These are phyloP conservation scores for Pygoscelis adeliae DNA, from an alignment of 2,113 vertebrate genomes.

Conservation along the genomic window DNA sequence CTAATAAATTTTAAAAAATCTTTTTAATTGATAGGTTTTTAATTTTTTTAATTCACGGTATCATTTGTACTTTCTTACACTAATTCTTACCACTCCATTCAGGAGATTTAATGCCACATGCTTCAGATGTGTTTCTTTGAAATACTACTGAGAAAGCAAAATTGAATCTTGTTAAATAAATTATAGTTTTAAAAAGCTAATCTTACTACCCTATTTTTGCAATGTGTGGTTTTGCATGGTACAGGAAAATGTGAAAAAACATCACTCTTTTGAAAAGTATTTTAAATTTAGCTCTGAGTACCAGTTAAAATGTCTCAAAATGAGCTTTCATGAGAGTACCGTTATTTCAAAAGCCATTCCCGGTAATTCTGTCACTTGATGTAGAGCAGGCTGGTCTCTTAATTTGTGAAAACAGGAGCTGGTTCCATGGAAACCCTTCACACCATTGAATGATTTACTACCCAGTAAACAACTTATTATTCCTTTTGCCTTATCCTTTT, in stretches of 20 bases:
- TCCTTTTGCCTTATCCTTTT: not conserved
- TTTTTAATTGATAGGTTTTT: not conserved
- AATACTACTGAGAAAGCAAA: not conserved
- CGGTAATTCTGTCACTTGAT: not conserved
- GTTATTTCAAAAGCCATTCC: constrained; percentile 25
- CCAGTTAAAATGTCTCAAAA: not conserved
- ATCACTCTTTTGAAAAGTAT: not conserved
- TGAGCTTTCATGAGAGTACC: not conserved
- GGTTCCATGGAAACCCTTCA: constrained; percentile 23
- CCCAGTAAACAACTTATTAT: not conserved
- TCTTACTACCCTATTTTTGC: not conserved
- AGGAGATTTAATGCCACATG: not conserved
- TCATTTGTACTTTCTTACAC: not conserved
- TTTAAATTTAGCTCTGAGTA: not conserved
- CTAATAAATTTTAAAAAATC: not conserved
- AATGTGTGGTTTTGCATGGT: not conserved
- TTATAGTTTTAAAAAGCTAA: not conserved
- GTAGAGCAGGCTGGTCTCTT: not conserved
- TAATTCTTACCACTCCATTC: not conserved
- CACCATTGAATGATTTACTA: not conserved
- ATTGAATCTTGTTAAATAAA: not conserved
- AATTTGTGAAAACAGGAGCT: not conserved
- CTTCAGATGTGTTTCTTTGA: not conserved
- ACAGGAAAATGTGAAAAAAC: not conserved
- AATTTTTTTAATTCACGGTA: not conserved